Evolutionary conservation across 2,113 vertebrate genomes (phyloP), one percentile per base, ranked within the genome.

Genomic region (Barbus barbus): DNA sequence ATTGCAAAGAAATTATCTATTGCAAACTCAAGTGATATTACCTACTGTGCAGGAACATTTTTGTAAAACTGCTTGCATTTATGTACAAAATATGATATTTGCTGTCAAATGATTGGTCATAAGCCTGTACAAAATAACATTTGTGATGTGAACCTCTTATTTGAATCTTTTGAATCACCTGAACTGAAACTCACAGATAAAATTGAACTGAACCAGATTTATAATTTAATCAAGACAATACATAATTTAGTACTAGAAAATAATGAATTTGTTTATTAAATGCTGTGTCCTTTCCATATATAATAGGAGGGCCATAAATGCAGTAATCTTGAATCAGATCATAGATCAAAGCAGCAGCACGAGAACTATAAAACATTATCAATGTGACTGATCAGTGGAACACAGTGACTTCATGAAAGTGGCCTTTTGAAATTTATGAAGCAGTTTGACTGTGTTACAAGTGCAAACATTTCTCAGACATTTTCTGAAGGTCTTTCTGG

Each of bases 401-500:
- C 1, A 1, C 8, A 12, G 11, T 9, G 56, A 61, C 12, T n/a
- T 18, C 4, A 33, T 81, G 22, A 48, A 16, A 69, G 22, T 63
- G 28, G 6, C 44, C 28, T 36, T 69, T 81, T 26, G 41, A 44
- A 63, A 44, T 78, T 63, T 79, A 69, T 20, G 44, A 69, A 51
- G 41, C 61, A 31, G 56, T 44, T 63, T 9, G 28, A 38, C 58
- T 48, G 41, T 60, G 22, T 41, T 33, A 78, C 51, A 58, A 60
- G 22, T 26, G 22, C 14, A 79, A 63, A 79, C n/a, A 79, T 60
- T 60, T 78, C 53, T 38, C 11, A 56, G 31, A 36, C 3, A 38
- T 61, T 78, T 26, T 73, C 71, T 74, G 71, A 36, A 60, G 53
- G 58, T 65, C 18, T 80, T 80, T 33, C 41, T 67, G 26, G 26